Percentiles rank a stretch among this genome's conserved stretches.
Evolutionary conservation across 2,113 vertebrate genomes (phyloP).

Genomic region (Astatotilapia flaviijosephi): DNA sequence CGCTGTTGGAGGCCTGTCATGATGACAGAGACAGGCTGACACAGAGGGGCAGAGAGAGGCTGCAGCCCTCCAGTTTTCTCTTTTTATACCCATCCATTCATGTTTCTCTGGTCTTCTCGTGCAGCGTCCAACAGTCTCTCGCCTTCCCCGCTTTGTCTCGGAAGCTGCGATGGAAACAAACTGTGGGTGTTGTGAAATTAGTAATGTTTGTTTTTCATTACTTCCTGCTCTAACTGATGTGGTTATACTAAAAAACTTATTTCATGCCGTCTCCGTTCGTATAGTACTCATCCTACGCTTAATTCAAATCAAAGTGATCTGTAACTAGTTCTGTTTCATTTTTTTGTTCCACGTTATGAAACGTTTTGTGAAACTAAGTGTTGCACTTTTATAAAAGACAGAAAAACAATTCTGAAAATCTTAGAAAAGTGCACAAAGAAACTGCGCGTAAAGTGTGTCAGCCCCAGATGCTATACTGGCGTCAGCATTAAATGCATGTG

Average conservation of each 20-base stretch:
- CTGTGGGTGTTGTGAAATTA: background rate
- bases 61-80: constrained; percentile 28
- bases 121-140: background rate
- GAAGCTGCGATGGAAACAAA: background rate
- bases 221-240: background rate
- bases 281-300: background rate
- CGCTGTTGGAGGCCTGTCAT: constrained; percentile 38
- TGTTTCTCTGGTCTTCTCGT: constrained; percentile 5
- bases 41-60: constrained; percentile 21
- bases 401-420: background rate
- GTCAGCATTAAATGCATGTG: background rate
- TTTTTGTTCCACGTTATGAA: background rate
- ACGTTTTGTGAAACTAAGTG: background rate
- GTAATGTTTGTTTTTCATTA: background rate
- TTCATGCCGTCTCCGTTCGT: background rate
- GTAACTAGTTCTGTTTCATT: background rate
- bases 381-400: background rate
- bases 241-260: fast-evolving
- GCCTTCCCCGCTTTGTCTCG: background rate
- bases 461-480: background rate
- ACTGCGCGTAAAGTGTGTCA: background rate
- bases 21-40: constrained; percentile 52
- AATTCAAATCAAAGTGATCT: background rate
- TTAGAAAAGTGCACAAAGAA: background rate
- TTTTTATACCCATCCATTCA: constrained; percentile 9